Evolutionary conservation across 1,140 invertebrate genomes (phyloP).

Genomic region (Bombus picipes): DNA sequence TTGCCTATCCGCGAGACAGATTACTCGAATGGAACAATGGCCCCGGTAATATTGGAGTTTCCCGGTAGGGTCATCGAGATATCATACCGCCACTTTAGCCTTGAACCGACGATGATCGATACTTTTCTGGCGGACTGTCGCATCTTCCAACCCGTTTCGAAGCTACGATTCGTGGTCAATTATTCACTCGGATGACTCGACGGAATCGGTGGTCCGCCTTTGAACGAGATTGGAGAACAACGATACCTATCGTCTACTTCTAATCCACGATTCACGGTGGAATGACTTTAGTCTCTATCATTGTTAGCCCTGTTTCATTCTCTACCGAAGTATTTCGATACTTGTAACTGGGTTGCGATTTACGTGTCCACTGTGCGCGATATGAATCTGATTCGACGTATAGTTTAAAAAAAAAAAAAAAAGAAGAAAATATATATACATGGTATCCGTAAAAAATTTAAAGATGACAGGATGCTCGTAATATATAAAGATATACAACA

Average conservation of each 20-base stretch:
- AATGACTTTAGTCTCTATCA: conserved; percentile 8
- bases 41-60: conserved; percentile 40
- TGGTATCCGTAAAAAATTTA: too few relatives aligned
- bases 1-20: conserved; percentile 27
- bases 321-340: not conserved
- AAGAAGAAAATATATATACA: too few relatives aligned
- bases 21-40: conserved; percentile 56
- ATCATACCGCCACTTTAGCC: conserved; percentile 25
- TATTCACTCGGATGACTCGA: not conserved
- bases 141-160: conserved; percentile 34
- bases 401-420: too few relatives aligned
- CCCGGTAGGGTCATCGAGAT: conserved; percentile 58
- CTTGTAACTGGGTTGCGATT: not conserved
- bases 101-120: conserved; percentile 61
- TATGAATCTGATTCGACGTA: not conserved
- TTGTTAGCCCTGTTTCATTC: not conserved
- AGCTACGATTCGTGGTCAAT: conserved; percentile 5
- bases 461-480: too few relatives aligned
- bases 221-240: conserved; percentile 52
- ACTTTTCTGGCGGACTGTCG: conserved; percentile 56
- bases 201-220: conserved; percentile 12
- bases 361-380: not conserved
- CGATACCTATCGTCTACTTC: conserved; percentile 61
- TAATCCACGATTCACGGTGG: conserved; percentile 50
- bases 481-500: too few relatives aligned